Conservation (phyloP, 2,113 vertebrate genomes). For the Alectura lathami region DNA sequence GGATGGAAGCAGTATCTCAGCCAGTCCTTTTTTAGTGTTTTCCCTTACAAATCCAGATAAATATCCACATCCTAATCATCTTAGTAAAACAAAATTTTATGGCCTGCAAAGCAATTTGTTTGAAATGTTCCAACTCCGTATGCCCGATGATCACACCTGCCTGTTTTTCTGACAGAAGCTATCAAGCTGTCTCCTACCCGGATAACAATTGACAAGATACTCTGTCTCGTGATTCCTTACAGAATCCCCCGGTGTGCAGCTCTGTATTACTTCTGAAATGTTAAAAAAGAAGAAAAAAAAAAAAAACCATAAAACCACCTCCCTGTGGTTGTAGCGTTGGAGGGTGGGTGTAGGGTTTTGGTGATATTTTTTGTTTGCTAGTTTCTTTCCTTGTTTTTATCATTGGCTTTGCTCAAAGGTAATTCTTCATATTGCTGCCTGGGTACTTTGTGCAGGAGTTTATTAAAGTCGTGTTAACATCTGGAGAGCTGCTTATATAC, state of each 20-base stretch:
- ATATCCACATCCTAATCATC: not conserved
- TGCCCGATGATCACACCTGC: conserved; percentile 6
- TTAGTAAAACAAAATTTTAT: not conserved
- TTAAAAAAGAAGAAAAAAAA: not conserved
- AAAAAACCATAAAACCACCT: not conserved
- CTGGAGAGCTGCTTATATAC: not conserved
- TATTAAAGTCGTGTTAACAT: not conserved
- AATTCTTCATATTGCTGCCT: not conserved
- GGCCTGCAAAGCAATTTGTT: not conserved
- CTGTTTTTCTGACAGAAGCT: not conserved
- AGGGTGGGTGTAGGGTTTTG: not conserved
- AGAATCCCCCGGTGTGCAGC: not conserved
- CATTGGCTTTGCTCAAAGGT: not conserved
- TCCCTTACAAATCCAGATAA: not conserved
- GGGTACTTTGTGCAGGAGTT: not conserved
- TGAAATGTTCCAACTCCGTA: not conserved
- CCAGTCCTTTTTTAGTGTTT: not conserved
- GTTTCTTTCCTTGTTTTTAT: not conserved
- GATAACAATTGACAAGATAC: not conserved
- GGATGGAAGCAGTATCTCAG: not conserved
- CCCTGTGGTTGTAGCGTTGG: not conserved
- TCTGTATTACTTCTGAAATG: not conserved
- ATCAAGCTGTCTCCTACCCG: conserved; percentile 41
- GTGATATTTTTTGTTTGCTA: not conserved
- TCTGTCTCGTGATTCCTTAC: not conserved